Base-by-base conservation (phyloP, 1,140 invertebrate genomes). In the Halyomorpha halys region DNA sequence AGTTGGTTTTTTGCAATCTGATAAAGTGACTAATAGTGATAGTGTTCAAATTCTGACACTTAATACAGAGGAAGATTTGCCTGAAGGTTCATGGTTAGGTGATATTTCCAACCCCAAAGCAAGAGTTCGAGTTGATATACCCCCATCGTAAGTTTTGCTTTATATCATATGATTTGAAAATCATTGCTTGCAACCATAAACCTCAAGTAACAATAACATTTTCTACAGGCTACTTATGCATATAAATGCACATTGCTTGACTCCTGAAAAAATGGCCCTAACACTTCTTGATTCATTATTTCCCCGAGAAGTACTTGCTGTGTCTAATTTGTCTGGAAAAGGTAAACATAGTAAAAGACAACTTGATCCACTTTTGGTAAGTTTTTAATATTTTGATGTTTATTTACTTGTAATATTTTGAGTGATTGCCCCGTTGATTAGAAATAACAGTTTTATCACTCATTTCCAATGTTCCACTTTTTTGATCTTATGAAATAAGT, bases 201-300 rank as follows among this genome's bases (percentile, higher is more conserved):
- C 34, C 11, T 39, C 6, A 39, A 9, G 5, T 39, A 39, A 6
- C 4, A 6, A 1, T 39, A 6, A 39, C 6, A 11, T 11, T 11
- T 39, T 62, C 70, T 74, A 45, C 70, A 81, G 80, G 68, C 75
- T 79, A 66, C 70, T 81, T 11, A 69, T 80, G 30, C 78, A 81
- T 65, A 77, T 81, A 59, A 80, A 81, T 68, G 77, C 77, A 15
- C 76, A 76, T 63, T 80, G 78, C 71, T 73, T 74, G 19, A 80
- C 78, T 25, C 72, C 79, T 63, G 79, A 80, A 68, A 81, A 81
- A 71, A 80, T 81, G 79, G 79, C 79, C 16, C 68, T 80, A 15
- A 79, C 78, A 11, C 70, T 81, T 59, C 69, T 81, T 27, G 79
- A 81, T 67, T 78, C 79, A 66, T 68, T 81, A 63, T 81, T 81